Percentiles rank a stretch among this genome's conserved stretches.
These are phyloP conservation scores for Oncorhynchus tshawytscha DNA, from an alignment of 2,113 vertebrate species.

Conservation along the genomic window DNA sequence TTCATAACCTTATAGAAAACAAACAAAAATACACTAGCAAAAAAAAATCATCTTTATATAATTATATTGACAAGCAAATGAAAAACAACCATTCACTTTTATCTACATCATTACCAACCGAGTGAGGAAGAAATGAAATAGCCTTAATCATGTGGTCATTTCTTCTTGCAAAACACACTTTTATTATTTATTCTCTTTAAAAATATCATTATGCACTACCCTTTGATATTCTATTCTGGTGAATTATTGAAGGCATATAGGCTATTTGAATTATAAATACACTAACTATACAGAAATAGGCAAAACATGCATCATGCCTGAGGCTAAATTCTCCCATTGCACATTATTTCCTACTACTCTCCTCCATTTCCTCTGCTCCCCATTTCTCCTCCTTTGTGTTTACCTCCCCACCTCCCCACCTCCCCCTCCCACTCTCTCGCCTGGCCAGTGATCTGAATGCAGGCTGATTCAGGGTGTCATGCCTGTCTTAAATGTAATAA, in stretches of 20 bases:
- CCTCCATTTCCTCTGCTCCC: conserved; percentile 36
- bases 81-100: neutral
- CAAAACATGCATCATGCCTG: conserved; percentile 57
- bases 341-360: conserved; percentile 59
- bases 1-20: neutral
- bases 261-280: conserved; percentile 71
- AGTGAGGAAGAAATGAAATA: neutral
- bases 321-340: conserved; percentile 57
- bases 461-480: conserved; percentile 70
- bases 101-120: neutral
- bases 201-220: conserved; percentile 33
- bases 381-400: conserved; percentile 55
- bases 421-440: conserved; percentile 12
- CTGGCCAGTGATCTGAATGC: conserved; percentile 59
- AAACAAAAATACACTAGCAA: neutral
- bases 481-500: conserved; percentile 67
- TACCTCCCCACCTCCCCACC: conserved; percentile 28
- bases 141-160: neutral
- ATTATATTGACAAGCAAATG: neutral
- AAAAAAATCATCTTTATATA: neutral
- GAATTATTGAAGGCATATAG: conserved; percentile 65
- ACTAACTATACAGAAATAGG: conserved; percentile 61
- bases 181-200: conserved; percentile 25
- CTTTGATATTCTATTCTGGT: conserved; percentile 56
- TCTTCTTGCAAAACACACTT: neutral